A percentile compares a stretch with the other conserved stretches of the same genome.
Evolutionary conservation across 2,888 invertebrate genomes (phyloP).

Genomic region (Diarsia mendica): DNA sequence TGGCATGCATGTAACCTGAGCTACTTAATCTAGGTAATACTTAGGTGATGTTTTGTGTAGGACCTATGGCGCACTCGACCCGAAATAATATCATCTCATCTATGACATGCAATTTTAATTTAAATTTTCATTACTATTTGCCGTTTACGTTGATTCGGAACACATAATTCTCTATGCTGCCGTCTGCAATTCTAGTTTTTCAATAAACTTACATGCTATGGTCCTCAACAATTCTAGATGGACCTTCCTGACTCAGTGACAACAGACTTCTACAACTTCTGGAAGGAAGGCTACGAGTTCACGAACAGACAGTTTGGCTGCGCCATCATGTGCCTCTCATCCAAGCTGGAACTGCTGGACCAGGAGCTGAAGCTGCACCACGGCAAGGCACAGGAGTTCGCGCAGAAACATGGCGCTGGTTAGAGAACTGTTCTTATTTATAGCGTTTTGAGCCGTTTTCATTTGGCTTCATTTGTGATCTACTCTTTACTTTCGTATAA

Average conservation of each 20-base stretch:
- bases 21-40: background rate
- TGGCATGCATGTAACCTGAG: too few species aligned
- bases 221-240: constrained; percentile 62
- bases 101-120: background rate
- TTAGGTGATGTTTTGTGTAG: background rate
- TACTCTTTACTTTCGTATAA: background rate
- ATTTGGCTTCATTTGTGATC: too few species aligned
- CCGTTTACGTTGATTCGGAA: background rate
- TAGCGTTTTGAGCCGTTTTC: background rate
- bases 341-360: constrained; percentile 79
- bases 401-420: constrained; percentile 82
- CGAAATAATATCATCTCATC: background rate
- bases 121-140: background rate
- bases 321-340: constrained; percentile 79
- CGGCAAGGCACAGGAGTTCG: constrained; percentile 81
- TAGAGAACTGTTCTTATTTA: constrained; percentile 25
- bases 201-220: background rate
- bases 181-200: too few species aligned
- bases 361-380: constrained; percentile 79
- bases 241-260: constrained; percentile 72
- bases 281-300: constrained; percentile 75
- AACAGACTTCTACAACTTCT: constrained; percentile 77
- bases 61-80: background rate
- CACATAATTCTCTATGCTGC: background rate
- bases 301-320: constrained; percentile 77